These are phyloP conservation scores for Oplegnathus fasciatus DNA, from an alignment of 2,113 vertebrate species.

Conservation along the genomic window DNA sequence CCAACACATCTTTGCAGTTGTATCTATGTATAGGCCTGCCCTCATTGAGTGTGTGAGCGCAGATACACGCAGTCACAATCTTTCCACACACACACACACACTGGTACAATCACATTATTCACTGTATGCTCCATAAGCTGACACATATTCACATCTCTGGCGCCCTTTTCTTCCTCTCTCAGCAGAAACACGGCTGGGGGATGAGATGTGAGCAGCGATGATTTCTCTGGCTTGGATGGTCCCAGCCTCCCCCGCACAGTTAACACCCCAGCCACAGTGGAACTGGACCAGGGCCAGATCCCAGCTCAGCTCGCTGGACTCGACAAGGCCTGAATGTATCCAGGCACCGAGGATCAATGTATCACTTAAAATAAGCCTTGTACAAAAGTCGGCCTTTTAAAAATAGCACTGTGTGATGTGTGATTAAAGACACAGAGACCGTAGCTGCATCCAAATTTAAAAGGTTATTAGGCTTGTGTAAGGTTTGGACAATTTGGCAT, in stretches of 20 bases:
- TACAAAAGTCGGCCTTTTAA: slow-evolving; percentile 38
- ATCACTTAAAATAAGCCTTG: slow-evolving; percentile 58
- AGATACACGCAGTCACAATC: not conserved
- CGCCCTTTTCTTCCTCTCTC: slow-evolving; percentile 48
- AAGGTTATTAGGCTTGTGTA: slow-evolving; percentile 52
- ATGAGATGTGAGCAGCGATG: slow-evolving; percentile 57
- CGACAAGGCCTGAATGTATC: slow-evolving; percentile 33
- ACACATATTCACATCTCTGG: slow-evolving; percentile 65
- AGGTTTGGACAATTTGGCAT: slow-evolving; percentile 48
- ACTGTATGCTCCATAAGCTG: slow-evolving; percentile 57
- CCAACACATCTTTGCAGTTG: not conserved
- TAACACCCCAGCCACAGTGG: slow-evolving; percentile 57
- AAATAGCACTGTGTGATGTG: slow-evolving; percentile 50
- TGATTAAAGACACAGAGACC: slow-evolving; percentile 52
- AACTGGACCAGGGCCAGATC: slow-evolving; percentile 58
- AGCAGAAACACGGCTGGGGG: slow-evolving; percentile 50
- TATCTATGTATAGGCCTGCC: slow-evolving; percentile 4
- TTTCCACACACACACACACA: slow-evolving; percentile 27
- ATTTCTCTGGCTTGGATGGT: slow-evolving; percentile 61
- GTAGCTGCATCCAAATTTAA: slow-evolving; percentile 32
- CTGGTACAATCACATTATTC: slow-evolving; percentile 54
- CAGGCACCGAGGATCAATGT: slow-evolving; percentile 43
- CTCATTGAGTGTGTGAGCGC: slow-evolving; percentile 15
- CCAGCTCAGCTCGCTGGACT: slow-evolving; percentile 43
- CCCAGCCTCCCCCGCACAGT: slow-evolving; percentile 53